Evolutionary conservation across 1,140 invertebrate genomes (phyloP), one percentile per base, ranked within the genome.

Genomic region (Heliothis virescens): DNA sequence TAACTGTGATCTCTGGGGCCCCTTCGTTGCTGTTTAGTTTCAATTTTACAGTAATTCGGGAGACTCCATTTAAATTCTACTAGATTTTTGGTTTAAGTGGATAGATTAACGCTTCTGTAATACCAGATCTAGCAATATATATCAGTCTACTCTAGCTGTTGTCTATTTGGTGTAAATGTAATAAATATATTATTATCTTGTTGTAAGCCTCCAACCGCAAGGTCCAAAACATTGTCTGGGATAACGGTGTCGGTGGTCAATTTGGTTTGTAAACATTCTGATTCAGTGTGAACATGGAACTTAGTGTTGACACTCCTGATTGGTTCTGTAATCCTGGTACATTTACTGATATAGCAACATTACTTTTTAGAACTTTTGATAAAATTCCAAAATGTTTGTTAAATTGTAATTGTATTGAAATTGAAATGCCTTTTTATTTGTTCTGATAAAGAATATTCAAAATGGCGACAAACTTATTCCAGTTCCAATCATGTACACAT

Each of bases 181-280:
- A 71, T 89, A 84, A 90, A 89, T 80, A 71, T 90, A 81, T 90
- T 91, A 85, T 91, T 90, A 80, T 93, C 88, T 87, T 92, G 73
- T 89, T 89, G 82, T 91, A 94, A 94, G 92, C 91, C 89, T 88
- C 87, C 90, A 81, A 86, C 84, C 81, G 86, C 93, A 88, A 94
- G 92, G 87, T 93, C 93, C 71, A 93, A 94, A 93, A 90, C 90
- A 65, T 91, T 93, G 80, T 93, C 93, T 80, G 93, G 87, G 85
- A 94, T 94, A 77, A 94, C 93, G 86, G 93, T 94, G 86, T 94
- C 93, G 81, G 93, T 94, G 86, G 93, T 94, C 69, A 94, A 94
- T 83, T 91, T 94, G 93, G 93, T 94, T 94, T 90, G 93, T 94
- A 94, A 82, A 88, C 85, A 78, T 90, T 89, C 78, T 78, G 84